Evolutionary conservation across 2,797 vertebrate species (phyloP), one percentile per base, ranked within the genome.

Genomic region (Falco rusticolus): DNA sequence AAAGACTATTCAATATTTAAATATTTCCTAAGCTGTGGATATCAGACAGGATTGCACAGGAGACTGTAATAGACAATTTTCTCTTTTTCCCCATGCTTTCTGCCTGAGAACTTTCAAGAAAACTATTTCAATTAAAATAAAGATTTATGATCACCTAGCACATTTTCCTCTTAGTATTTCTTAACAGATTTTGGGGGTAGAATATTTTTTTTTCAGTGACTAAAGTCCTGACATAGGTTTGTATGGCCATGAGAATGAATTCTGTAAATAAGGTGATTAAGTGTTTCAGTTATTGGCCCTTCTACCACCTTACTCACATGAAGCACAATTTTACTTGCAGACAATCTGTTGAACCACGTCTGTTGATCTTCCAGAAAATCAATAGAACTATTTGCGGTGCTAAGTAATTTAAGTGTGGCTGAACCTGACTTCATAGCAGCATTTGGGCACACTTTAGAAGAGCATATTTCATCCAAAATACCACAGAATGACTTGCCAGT

Each of bases 341-440:
- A 92, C 89, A 95, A 93, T 93, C 91, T 96, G 88, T 87, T 92
- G 93, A 94, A 89, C 68, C 82, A 77, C 9, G 4, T 87, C 88
- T 92, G 83, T 77, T 96, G 96, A 91, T 97, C 57, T 84, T 94
- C 69, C 86, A 87, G 84, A 90, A 96, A 96, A 96, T 89, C 92
- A 93, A 78, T 93, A 86, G 50, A 96, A 95, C 48, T 95, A 80
- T 89, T 96, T 96, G 92, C 1, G 25, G 72, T 92, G 76, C 79
- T 89, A 91, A 90, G 90, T 91, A 95, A 94, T 96, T 90, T 84
- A 51, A 96, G 72, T 76, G 76, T 83, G 87, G 92, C 81, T 92
- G 86, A 94, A 95, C 93, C 92, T 95, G 87, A 80, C 88, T 95
- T 92, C 71, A 75, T 56, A 85, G 50, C 81, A 95, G 71, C 78